phyloP scores from a whole-genome alignment of 2,113 vertebrate genomes.

The Narcine bancroftii region DNA sequence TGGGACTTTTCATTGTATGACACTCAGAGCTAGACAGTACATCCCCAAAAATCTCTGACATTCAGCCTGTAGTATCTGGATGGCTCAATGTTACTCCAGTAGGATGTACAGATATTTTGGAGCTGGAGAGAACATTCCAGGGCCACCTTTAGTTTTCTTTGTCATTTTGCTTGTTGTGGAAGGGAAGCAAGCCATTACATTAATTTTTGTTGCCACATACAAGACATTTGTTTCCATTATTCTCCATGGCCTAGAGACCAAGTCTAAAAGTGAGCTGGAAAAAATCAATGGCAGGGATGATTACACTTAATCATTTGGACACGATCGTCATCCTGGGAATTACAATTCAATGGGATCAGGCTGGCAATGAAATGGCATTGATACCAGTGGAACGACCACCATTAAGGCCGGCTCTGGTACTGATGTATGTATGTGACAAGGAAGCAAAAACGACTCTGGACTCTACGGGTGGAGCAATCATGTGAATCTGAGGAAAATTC shows the following conservation, averaged over 20 bases:
- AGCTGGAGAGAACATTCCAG: background rate
- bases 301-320: background rate
- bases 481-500: background rate
- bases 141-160: background rate
- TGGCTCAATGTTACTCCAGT: background rate
- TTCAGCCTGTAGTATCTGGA: background rate
- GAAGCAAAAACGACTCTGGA: background rate
- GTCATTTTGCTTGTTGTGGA: background rate
- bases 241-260: background rate
- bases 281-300: no score
- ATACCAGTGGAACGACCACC: background rate
- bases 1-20: background rate
- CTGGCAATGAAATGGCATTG: background rate
- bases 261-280: background rate
- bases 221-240: background rate
- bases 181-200: background rate
- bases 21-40: background rate
- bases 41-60: background rate
- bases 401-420: background rate
- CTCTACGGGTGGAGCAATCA: background rate
- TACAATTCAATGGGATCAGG: background rate
- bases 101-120: background rate
- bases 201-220: background rate
- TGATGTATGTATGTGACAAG: background rate
- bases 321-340: background rate